Evolutionary conservation across 2,113 vertebrate genomes (phyloP).

Genomic region (Brienomyrus longianalis): DNA sequence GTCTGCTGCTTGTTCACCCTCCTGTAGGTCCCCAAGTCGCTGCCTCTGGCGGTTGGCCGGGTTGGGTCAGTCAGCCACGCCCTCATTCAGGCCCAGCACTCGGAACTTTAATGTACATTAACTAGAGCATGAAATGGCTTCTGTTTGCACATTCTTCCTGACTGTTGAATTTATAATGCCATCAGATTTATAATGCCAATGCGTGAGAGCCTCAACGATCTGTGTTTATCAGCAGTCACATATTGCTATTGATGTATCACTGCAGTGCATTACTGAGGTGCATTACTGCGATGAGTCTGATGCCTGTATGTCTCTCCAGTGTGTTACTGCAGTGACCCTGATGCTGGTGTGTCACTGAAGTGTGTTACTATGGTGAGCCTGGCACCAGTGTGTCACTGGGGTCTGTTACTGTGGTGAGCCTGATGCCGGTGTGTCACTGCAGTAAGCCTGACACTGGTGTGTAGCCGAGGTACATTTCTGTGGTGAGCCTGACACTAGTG

Average conservation of each 20-base stretch:
- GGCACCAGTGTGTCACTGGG: background rate
- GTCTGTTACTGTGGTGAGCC: background rate
- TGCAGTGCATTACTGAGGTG: background rate
- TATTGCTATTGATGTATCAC: background rate
- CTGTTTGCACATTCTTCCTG: background rate
- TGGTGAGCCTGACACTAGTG: background rate
- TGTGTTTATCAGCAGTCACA: background rate
- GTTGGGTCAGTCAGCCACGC: background rate
- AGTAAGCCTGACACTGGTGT: background rate
- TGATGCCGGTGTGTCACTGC: background rate
- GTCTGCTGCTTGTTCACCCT: background rate
- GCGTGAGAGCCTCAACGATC: background rate
- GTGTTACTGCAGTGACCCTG: background rate
- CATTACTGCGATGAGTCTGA: background rate
- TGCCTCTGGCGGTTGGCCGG: background rate
- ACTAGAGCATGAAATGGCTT: background rate
- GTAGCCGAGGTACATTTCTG: background rate
- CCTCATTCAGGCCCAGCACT: background rate
- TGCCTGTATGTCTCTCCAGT: background rate
- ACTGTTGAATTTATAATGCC: background rate
- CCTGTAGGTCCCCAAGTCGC: background rate
- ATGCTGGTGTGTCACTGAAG: background rate
- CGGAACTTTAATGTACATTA: slow-evolving; percentile 6
- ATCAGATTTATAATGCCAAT: background rate
- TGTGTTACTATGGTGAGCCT: background rate